Evolutionary conservation across 1,140 invertebrate genomes (phyloP).

Genomic region (Heliconius hewitsoni): DNA sequence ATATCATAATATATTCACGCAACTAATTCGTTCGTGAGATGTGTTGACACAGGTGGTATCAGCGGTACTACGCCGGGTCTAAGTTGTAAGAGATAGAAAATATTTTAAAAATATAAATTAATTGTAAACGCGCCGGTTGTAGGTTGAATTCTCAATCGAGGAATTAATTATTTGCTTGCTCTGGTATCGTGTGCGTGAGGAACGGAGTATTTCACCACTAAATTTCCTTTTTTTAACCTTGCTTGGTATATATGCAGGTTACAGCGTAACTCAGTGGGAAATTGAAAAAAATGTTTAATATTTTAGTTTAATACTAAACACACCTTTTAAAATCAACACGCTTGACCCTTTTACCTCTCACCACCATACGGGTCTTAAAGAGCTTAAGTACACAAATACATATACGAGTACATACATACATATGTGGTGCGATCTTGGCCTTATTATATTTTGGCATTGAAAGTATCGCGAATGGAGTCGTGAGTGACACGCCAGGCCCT

Average conservation of each 20-base stretch:
- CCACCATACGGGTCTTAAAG: slow-evolving; percentile 36
- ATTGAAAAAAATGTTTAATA: too few relatives aligned
- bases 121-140: too few relatives aligned
- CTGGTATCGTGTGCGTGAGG: not conserved
- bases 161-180: not conserved
- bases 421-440: slow-evolving; percentile 58
- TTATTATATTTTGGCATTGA: slow-evolving; percentile 75
- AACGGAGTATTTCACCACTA: too few relatives aligned
- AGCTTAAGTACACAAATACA: slow-evolving; percentile 54
- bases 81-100: slow-evolving; percentile 15
- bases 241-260: too few relatives aligned
- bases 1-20: slow-evolving; percentile 17
- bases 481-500: slow-evolving; percentile 62
- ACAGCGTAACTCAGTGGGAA: too few relatives aligned
- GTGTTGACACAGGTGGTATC: slow-evolving; percentile 39
- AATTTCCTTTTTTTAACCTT: too few relatives aligned
- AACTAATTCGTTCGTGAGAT: slow-evolving; percentile 30
- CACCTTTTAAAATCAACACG: not conserved
- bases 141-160: too few relatives aligned
- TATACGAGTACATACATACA: slow-evolving; percentile 46
- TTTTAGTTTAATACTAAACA: too few relatives aligned
- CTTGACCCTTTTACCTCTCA: slow-evolving; percentile 12
- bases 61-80: not conserved
- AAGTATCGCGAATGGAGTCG: slow-evolving; percentile 61
- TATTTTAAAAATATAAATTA: too few relatives aligned